Evolutionary conservation across 2,888 invertebrate species (phyloP).

Genomic region (Conistra vaccinii): DNA sequence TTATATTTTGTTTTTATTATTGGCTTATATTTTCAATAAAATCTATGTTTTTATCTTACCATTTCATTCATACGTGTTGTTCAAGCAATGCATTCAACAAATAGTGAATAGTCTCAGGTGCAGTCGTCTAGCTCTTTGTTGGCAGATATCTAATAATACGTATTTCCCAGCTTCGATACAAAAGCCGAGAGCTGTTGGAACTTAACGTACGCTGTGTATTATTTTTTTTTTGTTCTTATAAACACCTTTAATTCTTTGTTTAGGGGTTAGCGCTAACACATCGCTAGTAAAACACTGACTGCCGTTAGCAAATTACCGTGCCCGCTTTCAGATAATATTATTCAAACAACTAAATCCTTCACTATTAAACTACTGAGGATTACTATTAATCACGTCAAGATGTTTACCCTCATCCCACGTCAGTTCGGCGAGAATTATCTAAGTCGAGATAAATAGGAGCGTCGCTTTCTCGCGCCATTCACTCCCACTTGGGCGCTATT

Average conservation of each 20-base stretch:
- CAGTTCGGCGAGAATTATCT: slow-evolving; percentile 86
- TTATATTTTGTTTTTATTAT: background rate
- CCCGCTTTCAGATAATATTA: slow-evolving; percentile 78
- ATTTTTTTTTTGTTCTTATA: slow-evolving; percentile 53
- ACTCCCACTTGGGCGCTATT: slow-evolving; percentile 74
- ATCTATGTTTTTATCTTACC: background rate
- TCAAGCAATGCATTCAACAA: slow-evolving; percentile 52
- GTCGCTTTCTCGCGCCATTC: slow-evolving; percentile 78
- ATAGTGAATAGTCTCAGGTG: slow-evolving; percentile 68
- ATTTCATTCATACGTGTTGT: slow-evolving; percentile 11
- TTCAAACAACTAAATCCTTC: slow-evolving; percentile 86
- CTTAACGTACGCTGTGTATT: slow-evolving; percentile 36
- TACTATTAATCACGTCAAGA: slow-evolving; percentile 89
- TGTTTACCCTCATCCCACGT: slow-evolving; percentile 89
- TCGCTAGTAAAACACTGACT: slow-evolving; percentile 51
- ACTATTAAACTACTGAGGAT: slow-evolving; percentile 88
- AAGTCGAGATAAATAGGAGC: slow-evolving; percentile 86
- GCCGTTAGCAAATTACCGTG: slow-evolving; percentile 75
- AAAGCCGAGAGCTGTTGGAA: slow-evolving; percentile 60
- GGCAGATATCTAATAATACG: slow-evolving; percentile 73
- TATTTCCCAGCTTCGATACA: slow-evolving; percentile 64
- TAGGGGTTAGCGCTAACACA: slow-evolving; percentile 45
- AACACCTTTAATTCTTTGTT: slow-evolving; percentile 44
- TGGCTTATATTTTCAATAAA: background rate
- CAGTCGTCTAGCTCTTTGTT: slow-evolving; percentile 66